Conservation (phyloP, 2,113 vertebrate species). For the Danio rerio region GRCz12tu NC_133178.1:7898001-7898500, state of each 20-base stretch:
- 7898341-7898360: constrained; percentile 56
- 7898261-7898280: constrained; percentile 67
- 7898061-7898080: neutral
- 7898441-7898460: constrained; percentile 36
- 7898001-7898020: no score
- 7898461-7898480: neutral
- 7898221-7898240: constrained; percentile 40
- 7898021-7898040: no score
- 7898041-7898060: no score
- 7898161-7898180: no score
- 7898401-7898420: constrained; percentile 3
- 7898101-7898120: neutral
- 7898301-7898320: constrained; percentile 71
- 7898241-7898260: constrained; percentile 66
- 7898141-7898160: neutral
- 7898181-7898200: no score
- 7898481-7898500: neutral
- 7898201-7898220: no score
- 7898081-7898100: neutral
- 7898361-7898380: constrained; percentile 52
- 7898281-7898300: constrained; percentile 69
- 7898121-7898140: neutral
- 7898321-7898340: constrained; percentile 68
- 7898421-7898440: neutral
- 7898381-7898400: constrained; percentile 12